These are phyloP conservation scores for Callopanchax toddi DNA, from an alignment of 2,113 vertebrate genomes.

Conservation along the genomic window DNA sequence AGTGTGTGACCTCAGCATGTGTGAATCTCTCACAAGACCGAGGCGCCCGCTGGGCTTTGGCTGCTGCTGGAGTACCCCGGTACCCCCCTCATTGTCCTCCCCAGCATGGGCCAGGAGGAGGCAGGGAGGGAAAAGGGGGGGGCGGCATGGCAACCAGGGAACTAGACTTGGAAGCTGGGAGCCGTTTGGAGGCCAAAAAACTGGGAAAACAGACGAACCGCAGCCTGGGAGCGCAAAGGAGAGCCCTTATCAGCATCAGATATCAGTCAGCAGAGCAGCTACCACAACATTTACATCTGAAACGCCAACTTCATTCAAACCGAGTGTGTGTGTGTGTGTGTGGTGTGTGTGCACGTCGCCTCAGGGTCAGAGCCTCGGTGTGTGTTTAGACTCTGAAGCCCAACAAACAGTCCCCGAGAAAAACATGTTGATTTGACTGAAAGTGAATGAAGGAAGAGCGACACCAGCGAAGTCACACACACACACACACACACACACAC, in stretches of 20 bases:
- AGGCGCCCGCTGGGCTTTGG: conserved; percentile 71
- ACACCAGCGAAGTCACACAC: conserved; percentile 37
- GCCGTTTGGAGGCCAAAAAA: conserved; percentile 35
- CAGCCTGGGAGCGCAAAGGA: conserved; percentile 19
- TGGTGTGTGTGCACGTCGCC: background rate
- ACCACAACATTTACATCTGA: background rate
- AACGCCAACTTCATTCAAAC: background rate
- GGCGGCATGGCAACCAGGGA: conserved; percentile 64
- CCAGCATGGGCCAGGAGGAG: conserved; percentile 63
- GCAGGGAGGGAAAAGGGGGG: conserved; percentile 9
- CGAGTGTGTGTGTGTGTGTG: background rate
- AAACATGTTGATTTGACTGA: conserved; percentile 14
- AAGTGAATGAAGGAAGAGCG: conserved; percentile 5
- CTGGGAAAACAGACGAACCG: background rate
- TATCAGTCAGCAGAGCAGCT: conserved; percentile 6
- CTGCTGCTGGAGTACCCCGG: conserved; percentile 68
- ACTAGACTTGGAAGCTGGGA: conserved; percentile 57
- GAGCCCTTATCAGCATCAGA: conserved; percentile 8
- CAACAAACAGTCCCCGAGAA: conserved; percentile 30
- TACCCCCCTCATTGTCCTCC: conserved; percentile 69
- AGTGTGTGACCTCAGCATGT: conserved; percentile 80
- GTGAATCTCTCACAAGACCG: conserved; percentile 71
- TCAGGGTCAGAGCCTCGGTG: conserved; percentile 6
- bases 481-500: no score
- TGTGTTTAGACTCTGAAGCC: conserved; percentile 14